These are phyloP conservation scores for Dinoponera quadriceps DNA, from an alignment of 1,140 invertebrate species.

Conservation along the genomic window DNA sequence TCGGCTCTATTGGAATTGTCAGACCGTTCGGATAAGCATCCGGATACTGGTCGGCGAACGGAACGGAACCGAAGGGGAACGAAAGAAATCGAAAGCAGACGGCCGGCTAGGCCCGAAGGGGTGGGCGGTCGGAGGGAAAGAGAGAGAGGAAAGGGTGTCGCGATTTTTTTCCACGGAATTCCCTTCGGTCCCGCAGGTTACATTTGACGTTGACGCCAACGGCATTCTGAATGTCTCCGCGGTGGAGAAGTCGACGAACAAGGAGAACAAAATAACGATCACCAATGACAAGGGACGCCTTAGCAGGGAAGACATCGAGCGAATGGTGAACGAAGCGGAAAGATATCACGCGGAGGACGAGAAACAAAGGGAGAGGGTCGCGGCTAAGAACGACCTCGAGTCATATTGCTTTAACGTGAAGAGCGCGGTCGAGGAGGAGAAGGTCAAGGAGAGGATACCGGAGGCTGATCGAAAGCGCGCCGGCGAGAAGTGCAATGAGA, in stretches of 20 bases:
- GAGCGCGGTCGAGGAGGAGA: constrained; percentile 20
- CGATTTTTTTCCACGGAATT: constrained; percentile 12
- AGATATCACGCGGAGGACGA: constrained; percentile 89
- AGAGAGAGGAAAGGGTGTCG: constrained; percentile 2
- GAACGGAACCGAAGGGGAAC: constrained; percentile 34
- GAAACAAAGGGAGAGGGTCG: constrained; percentile 88
- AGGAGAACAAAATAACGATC: constrained; percentile 92
- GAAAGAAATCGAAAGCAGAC: constrained; percentile 53
- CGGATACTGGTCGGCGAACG: constrained; percentile 66
- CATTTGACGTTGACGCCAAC: constrained; percentile 89
- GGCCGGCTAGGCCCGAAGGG: not conserved
- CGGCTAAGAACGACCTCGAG: constrained; percentile 87
- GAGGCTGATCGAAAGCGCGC: constrained; percentile 39
- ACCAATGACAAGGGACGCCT: constrained; percentile 93
- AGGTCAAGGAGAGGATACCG: constrained; percentile 42
- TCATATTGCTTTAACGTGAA: constrained; percentile 87
- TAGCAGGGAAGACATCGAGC: constrained; percentile 91
- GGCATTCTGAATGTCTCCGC: constrained; percentile 88
- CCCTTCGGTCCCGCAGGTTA: constrained; percentile 79
- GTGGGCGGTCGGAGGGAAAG: not conserved
- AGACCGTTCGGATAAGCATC: constrained; percentile 70
- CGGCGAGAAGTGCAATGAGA: constrained; percentile 47
- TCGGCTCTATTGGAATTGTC: constrained; percentile 71
- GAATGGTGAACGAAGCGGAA: constrained; percentile 89
- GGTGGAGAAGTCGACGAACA: constrained; percentile 85